A percentile compares a stretch with the other conserved stretches of the same genome.
phyloP scores from a whole-genome alignment of 2,113 vertebrate species.

The Acrocephalus arundinaceus region DNA sequence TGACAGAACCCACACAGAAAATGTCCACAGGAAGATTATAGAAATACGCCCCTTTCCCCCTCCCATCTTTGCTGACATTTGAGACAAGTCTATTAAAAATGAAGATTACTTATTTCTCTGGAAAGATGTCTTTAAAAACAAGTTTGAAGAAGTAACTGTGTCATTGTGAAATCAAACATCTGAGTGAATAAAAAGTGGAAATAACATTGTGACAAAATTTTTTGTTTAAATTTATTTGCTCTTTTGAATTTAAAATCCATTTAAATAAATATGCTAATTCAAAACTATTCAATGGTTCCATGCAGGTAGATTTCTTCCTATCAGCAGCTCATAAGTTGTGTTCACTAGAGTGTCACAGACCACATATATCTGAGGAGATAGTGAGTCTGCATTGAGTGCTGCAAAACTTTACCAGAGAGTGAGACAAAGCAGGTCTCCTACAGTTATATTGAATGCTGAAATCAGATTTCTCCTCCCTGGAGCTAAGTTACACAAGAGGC shows the following conservation, averaged over 20 bases:
- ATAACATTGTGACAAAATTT: neutral
- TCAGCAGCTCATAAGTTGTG: neutral
- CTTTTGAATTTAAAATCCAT: neutral
- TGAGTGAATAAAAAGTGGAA: neutral
- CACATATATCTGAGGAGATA: neutral
- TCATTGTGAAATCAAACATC: neutral
- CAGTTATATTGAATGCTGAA: neutral
- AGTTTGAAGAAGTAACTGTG: neutral
- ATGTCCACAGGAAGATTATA: neutral
- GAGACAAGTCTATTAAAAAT: neutral
- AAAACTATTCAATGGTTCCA: accelerated
- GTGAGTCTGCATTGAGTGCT: neutral
- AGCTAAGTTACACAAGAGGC: neutral
- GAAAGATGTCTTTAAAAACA: neutral
- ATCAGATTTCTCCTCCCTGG: neutral
- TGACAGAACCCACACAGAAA: neutral
- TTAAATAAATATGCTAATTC: neutral
- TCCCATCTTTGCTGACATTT: neutral
- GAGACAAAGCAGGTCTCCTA: neutral
- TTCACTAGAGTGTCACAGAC: neutral
- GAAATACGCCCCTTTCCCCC: accelerated
- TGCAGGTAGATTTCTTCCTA: neutral
- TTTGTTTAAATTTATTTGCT: neutral
- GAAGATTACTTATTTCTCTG: neutral
- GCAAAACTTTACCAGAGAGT: neutral